Base-by-base conservation (phyloP, 2,888 invertebrate genomes). In the Tetrapedia diversipes region DNA sequence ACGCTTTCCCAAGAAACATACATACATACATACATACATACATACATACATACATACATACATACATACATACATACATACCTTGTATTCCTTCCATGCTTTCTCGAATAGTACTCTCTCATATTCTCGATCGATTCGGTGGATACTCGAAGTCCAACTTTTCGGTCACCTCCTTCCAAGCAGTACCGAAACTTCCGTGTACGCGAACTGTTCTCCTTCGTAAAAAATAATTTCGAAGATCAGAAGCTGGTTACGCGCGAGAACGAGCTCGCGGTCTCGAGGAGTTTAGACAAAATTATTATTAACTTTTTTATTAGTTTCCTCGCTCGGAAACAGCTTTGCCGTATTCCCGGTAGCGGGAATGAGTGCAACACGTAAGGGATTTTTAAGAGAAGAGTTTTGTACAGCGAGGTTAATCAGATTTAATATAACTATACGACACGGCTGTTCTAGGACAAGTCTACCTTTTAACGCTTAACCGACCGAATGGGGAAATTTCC, bases 201-300 rank as follows among this genome's bases (percentile, higher is more conserved):
- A 39, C n/a, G 39, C 4, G 43, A 60, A 51, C 77, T 54, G 64
- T 61, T 70, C 34, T 56, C 16, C 47, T 54, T 32, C 39, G 39
- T 19, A 41, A n/a, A n/a, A 41, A 45, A 41, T 57, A 68, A 73
- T 27, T n/a, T 45, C 76, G 29, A 24, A 61, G 34, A 76, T 87
- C 79, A 87, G 72, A 86, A 84, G 47, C 82, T 73, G 14, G 88
- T 85, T 57, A 85, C 86, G 19, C 66, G 80, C n/a, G 67, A 72
- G 32, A 59, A 49, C 24, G 11, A 37, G 37, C 0, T 6, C 34
- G 2, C 7, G 34, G 27, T 67, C 53, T 53, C 29, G 10, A n/a
- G 10, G 19, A 19, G n/a, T 22, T 6, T 59, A n/a, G n/a, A n/a
- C n/a, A n/a, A n/a, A n/a, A n/a, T n/a, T n/a, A n/a, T n/a, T n/a